A percentile compares a stretch with the other conserved stretches of the same genome.
phyloP scores from a whole-genome alignment of 2,113 vertebrate genomes.

The Cephalopholis sonnerati region DNA sequence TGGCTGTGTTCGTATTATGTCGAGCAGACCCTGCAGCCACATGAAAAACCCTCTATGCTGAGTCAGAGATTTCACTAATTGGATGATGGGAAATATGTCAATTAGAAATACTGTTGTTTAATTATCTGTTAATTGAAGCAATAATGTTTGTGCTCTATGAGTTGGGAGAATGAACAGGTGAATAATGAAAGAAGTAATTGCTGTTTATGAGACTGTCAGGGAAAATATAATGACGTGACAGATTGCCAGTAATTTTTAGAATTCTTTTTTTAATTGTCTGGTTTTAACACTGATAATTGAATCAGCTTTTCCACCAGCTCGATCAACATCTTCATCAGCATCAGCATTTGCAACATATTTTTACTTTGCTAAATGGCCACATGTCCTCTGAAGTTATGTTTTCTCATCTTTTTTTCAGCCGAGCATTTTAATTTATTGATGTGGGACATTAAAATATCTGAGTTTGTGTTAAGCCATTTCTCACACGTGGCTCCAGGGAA shows the following conservation, averaged over 20 bases:
- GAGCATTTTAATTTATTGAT: conserved; percentile 43
- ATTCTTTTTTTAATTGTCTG: conserved; percentile 60
- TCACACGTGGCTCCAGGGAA: conserved; percentile 47
- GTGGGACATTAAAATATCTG: conserved; percentile 40
- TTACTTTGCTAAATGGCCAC: conserved; percentile 26
- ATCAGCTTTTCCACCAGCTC: conserved; percentile 44
- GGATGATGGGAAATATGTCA: conserved; percentile 81
- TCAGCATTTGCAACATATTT: conserved; percentile 46
- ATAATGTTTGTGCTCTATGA: conserved; percentile 80
- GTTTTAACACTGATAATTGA: conserved; percentile 67
- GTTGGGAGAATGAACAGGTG: conserved; percentile 80
- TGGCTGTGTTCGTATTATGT: conserved; percentile 22
- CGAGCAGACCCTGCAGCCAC: conserved; percentile 48
- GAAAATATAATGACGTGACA: conserved; percentile 77
- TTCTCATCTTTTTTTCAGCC: conserved; percentile 34
- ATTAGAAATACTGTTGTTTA: conserved; percentile 84
- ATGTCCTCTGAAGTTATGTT: conserved; percentile 31
- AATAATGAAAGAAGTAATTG: conserved; percentile 83
- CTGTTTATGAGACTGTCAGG: conserved; percentile 83
- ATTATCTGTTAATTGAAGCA: conserved; percentile 84
- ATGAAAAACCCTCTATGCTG: conserved; percentile 53
- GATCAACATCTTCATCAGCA: conserved; percentile 45
- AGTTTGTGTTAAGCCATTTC: conserved; percentile 45
- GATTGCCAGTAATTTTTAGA: conserved; percentile 73
- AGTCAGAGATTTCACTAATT: conserved; percentile 73